A percentile compares a stretch with the other conserved stretches of the same genome.
phyloP scores from a whole-genome alignment of 2,797 vertebrate genomes.

The Champsocephalus gunnari region DNA sequence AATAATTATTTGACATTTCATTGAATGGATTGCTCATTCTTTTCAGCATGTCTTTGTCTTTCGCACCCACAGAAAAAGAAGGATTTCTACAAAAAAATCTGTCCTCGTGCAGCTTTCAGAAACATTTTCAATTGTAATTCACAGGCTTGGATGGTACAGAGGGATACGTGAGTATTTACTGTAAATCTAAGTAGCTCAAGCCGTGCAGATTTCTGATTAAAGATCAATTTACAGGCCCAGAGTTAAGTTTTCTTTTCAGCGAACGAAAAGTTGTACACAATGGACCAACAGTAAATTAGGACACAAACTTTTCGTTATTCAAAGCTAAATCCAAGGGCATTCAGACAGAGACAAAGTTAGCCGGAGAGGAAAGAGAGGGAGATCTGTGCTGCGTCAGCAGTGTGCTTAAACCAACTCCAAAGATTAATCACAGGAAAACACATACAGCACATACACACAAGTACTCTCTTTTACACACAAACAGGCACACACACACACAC shows the following conservation, averaged over 20 bases:
- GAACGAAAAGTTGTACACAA: conserved; percentile 49
- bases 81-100: conserved; percentile 3
- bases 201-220: conserved; percentile 35
- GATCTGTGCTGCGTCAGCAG: conserved; percentile 84
- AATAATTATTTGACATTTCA: neutral
- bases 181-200: conserved; percentile 33
- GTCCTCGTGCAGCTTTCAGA: neutral
- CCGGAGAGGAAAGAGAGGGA: conserved; percentile 53
- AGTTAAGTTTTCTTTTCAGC: conserved; percentile 22
- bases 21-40: neutral
- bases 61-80: neutral
- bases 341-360: conserved; percentile 77
- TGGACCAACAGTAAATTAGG: conserved; percentile 66
- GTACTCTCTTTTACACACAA: conserved; percentile 20
- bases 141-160: neutral
- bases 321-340: conserved; percentile 82
- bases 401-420: conserved; percentile 84
- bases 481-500: conserved; percentile 52
- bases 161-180: neutral
- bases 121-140: neutral
- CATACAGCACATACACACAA: conserved; percentile 73
- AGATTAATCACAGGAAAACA: conserved; percentile 86
- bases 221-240: conserved; percentile 39
- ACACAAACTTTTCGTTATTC: conserved; percentile 79
- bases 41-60: neutral